Base-by-base conservation (phyloP, 2,888 invertebrate species). In the Drosophila atripex region DNA sequence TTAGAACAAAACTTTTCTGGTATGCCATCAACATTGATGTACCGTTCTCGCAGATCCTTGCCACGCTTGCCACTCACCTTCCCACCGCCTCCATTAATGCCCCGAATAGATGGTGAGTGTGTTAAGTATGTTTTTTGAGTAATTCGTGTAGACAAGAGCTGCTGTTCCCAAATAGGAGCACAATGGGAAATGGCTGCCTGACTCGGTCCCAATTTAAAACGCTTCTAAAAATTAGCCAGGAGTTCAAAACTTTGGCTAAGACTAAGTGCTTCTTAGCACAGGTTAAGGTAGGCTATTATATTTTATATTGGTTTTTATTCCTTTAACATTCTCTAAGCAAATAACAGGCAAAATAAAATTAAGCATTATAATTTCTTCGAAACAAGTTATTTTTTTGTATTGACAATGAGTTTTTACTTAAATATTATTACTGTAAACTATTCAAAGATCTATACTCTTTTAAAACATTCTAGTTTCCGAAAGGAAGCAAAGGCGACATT, bases 1-100 rank as follows among this genome's bases (percentile, higher is more conserved):
- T 83, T 83, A 85, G 77, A 82, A 83, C 82, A 80, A 87, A 83
- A 87, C 77, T 87, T 85, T 73, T 61, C 68, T 86, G 71, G 65
- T 65, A 75, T 65, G 76, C 65, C 77, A 75, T 87, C 87, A 78
- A 85, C 85, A 87, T 82, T 82, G 87, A 83, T 71, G 88, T 78
- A 76, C 51, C 43, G 51, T 43, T 56, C 38, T 56, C 43, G 39
- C 74, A 76, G 76, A 71, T 66, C 78, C 50, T 52, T 66, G 66
- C 60, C 51, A 63, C 9, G 21, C 39, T 18, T 9, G 16, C 55
- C 16, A 30, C 60, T 18, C n/a, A 14, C 18, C 56, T 18, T 7
- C 41, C 68, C 61, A 52, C 71, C 57, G 60, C 65, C 61, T 58
- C 64, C 74, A 76, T 71, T 80, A 75, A 59, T 61, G 51, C 63